These are phyloP conservation scores for Craseonycteris thonglongyai DNA, from an alignment of 2,113 vertebrate species.

Conservation along the genomic window DNA sequence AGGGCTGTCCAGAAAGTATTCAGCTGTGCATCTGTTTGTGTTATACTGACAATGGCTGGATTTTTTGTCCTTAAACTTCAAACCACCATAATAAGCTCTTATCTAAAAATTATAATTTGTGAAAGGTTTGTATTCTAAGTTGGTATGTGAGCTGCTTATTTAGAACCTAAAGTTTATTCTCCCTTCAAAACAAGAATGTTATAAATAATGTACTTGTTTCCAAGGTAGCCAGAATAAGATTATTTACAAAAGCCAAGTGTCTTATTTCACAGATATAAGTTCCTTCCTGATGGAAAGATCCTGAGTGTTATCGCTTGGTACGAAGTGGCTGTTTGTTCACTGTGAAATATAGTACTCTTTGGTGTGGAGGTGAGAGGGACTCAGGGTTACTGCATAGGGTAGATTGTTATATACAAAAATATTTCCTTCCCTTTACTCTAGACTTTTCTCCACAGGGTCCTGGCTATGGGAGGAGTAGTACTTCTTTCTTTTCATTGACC, in stretches of 20 bases:
- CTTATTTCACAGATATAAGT: not conserved
- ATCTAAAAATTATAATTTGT: not conserved
- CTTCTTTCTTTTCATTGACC: not conserved
- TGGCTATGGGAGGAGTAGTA: not conserved
- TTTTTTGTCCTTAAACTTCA: not conserved
- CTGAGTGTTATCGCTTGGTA: not conserved
- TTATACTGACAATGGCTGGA: too few species aligned
- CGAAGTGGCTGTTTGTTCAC: not conserved
- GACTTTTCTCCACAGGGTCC: not conserved
- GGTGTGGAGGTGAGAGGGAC: not conserved
- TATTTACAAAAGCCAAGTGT: not conserved
- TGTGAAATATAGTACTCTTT: not conserved
- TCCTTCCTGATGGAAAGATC: not conserved
- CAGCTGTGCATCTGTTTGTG: too few species aligned
- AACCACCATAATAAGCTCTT: not conserved
- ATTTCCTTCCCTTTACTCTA: not conserved
- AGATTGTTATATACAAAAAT: not conserved
- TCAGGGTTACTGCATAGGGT: not conserved
- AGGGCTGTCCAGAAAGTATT: too few species aligned
- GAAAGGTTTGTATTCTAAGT: not conserved
- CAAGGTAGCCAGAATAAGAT: not conserved
- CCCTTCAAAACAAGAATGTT: not conserved
- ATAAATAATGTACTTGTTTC: not conserved
- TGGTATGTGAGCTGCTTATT: not conserved
- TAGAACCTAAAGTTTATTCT: not conserved